Evolutionary conservation across 64 coral and sea anemone genomes (phyloP).

Genomic region (Montipora cactus): DNA sequence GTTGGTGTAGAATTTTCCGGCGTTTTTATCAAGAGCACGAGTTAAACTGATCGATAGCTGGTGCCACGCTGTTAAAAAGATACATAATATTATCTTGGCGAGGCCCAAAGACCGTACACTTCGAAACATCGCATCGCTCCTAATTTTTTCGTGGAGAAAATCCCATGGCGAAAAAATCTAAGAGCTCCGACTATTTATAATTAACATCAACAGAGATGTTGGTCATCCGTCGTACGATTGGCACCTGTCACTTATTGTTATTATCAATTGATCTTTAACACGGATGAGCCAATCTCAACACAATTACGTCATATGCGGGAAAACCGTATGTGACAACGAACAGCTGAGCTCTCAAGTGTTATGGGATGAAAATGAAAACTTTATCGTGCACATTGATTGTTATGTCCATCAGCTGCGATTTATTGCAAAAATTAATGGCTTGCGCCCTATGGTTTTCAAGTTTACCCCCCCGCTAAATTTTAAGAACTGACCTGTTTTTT

Average conservation of each 20-base stretch:
- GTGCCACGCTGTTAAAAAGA: slow-evolving; percentile 56
- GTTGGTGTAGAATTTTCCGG: slow-evolving; percentile 90
- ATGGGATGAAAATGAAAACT: too few relatives aligned
- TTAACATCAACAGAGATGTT: slow-evolving; percentile 73
- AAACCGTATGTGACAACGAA: neutral
- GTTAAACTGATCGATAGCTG: neutral
- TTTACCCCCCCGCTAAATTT: too few relatives aligned
- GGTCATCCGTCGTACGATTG: slow-evolving; percentile 68
- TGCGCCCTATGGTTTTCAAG: too few relatives aligned
- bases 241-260: slow-evolving; percentile 73
- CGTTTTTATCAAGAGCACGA: neutral
- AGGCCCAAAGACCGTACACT: slow-evolving; percentile 74
- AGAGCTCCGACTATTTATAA: slow-evolving; percentile 74
- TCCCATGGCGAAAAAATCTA: slow-evolving; percentile 74
- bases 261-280: slow-evolving; percentile 71
- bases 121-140: slow-evolving; percentile 95
- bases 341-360: too few relatives aligned
- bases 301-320: slow-evolving; percentile 40
- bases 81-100: slow-evolving; percentile 69
- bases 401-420: neutral
- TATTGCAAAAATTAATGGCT: too few relatives aligned
- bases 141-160: slow-evolving; percentile 60
- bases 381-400: too few relatives aligned
- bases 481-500: too few relatives aligned
- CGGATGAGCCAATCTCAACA: slow-evolving; percentile 49